Evolutionary conservation across 1,140 invertebrate genomes (phyloP).

Genomic region (Calliphora vicina): DNA sequence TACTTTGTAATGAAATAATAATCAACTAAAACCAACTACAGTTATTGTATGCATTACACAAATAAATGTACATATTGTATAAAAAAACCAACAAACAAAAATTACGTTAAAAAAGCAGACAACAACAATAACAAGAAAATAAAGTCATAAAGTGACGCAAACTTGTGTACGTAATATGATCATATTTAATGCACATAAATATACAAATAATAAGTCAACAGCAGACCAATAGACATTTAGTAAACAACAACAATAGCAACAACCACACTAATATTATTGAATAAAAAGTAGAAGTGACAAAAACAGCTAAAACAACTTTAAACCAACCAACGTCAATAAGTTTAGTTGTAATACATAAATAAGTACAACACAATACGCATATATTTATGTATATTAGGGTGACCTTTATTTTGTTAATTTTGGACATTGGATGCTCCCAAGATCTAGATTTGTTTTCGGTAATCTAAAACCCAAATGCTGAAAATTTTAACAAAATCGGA

Average conservation of each 20-base stretch:
- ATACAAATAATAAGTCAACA: constrained; percentile 17
- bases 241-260: neutral
- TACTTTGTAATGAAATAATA: no score
- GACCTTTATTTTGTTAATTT: no score
- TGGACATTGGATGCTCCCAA: no score
- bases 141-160: constrained; percentile 23
- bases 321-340: constrained; percentile 21
- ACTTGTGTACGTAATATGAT: constrained; percentile 27
- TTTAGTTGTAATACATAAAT: neutral
- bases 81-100: neutral
- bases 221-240: constrained; percentile 25
- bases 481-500: no score
- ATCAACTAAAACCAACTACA: no score
- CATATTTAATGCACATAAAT: neutral
- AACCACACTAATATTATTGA: neutral
- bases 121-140: neutral
- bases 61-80: no score
- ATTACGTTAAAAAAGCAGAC: neutral
- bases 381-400: no score
- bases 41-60: neutral
- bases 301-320: constrained; percentile 29
- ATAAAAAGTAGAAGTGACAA: constrained; percentile 19
- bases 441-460: no score
- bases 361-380: no score
- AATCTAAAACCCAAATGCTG: no score